Percentiles rank a stretch among this genome's conserved stretches.
Conservation (phyloP, 2,113 vertebrate genomes). For the Campylomormyrus tamandua region DNA sequence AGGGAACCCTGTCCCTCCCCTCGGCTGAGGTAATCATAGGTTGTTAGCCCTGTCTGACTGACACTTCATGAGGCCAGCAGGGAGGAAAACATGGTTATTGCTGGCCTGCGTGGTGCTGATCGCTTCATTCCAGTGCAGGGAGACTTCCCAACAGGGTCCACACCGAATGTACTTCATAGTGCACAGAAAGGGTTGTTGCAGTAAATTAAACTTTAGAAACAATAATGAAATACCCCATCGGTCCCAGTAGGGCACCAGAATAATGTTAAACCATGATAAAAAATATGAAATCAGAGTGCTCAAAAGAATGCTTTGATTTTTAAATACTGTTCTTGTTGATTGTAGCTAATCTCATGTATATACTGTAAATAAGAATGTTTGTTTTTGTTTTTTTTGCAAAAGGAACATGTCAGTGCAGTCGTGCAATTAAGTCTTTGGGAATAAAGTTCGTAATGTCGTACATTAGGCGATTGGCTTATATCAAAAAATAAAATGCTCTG, state of each 20-base stretch:
- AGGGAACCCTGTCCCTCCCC: not conserved
- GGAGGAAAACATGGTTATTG: not conserved
- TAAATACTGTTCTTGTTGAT: not conserved
- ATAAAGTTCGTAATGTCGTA: not conserved
- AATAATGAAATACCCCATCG: not conserved
- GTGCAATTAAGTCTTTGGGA: not conserved
- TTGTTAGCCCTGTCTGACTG: not conserved
- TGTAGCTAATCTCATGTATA: not conserved
- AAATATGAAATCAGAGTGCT: not conserved
- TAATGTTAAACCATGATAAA: not conserved
- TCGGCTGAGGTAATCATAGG: not conserved
- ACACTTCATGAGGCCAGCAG: not conserved
- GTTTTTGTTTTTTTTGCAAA: not conserved
- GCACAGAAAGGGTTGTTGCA: not conserved
- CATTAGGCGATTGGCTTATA: not conserved
- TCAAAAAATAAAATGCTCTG: not conserved
- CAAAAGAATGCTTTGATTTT: not conserved
- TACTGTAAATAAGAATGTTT: not conserved
- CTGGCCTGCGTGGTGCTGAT: not conserved
- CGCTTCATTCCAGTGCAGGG: not conserved
- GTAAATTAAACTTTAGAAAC: not conserved
- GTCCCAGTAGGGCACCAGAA: not conserved
- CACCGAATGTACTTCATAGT: not conserved
- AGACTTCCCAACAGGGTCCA: not conserved
- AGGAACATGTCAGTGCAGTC: not conserved